These are phyloP conservation scores for Spisula solida DNA, from an alignment of 2,888 invertebrate genomes.

Conservation along the genomic window DNA sequence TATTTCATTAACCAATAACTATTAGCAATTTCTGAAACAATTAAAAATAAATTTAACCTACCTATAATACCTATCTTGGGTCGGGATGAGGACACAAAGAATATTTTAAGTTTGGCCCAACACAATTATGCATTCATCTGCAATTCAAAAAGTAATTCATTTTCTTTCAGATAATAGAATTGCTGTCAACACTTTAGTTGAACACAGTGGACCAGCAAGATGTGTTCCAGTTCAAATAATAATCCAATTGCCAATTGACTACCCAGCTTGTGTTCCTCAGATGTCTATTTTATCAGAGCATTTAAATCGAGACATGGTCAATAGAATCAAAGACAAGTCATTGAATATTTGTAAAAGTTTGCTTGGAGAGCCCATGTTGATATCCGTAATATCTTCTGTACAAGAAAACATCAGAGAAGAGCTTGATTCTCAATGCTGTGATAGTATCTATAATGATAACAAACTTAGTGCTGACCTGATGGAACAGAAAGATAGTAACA, in stretches of 20 bases:
- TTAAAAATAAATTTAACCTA: too few species aligned
- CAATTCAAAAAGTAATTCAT: too few species aligned
- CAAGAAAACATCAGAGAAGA: conserved; percentile 62
- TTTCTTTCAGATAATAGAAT: conserved; percentile 42
- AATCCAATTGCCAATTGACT: conserved; percentile 49
- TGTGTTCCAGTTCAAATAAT: conserved; percentile 47
- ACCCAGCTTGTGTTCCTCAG: conserved; percentile 66
- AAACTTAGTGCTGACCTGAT: not conserved
- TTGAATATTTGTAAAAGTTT: conserved; percentile 46
- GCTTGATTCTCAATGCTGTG: conserved; percentile 24
- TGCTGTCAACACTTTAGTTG: conserved; percentile 30
- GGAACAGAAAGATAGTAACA: not conserved
- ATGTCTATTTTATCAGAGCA: conserved; percentile 62
- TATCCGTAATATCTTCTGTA: conserved; percentile 66
- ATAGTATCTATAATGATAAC: not conserved
- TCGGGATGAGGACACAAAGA: too few species aligned
- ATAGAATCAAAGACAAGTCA: conserved; percentile 56
- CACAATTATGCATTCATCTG: too few species aligned
- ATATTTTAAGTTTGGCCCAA: too few species aligned
- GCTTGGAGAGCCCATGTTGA: conserved; percentile 72
- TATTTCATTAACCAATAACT: too few species aligned
- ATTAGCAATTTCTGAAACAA: too few species aligned
- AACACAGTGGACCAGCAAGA: not conserved
- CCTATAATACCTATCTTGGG: too few species aligned
- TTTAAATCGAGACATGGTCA: conserved; percentile 45